Conservation (phyloP, 2,888 invertebrate genomes). For the Philereme vetulata region DNA sequence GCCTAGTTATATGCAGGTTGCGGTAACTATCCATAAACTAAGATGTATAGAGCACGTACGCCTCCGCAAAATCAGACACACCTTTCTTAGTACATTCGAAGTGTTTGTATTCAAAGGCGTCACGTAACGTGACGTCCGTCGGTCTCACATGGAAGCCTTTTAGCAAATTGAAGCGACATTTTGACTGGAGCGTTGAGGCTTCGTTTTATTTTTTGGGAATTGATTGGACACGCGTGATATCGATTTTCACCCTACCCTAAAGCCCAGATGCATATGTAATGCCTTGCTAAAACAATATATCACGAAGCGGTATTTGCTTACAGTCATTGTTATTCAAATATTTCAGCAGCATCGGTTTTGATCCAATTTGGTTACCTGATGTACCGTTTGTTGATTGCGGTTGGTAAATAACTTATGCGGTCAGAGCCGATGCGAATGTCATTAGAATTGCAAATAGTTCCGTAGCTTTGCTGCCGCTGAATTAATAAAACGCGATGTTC, state of each 20-base stretch:
- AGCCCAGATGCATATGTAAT: conserved; percentile 10
- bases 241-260: conserved; percentile 29
- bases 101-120: conserved; percentile 52
- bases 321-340: conserved; percentile 30
- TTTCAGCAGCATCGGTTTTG: conserved; percentile 12
- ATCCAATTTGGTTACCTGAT: conserved; percentile 33
- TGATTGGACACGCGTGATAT: conserved; percentile 42
- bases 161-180: conserved; percentile 67
- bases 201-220: conserved; percentile 36
- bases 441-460: conserved; percentile 36
- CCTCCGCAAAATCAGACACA: conserved; percentile 46
- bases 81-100: conserved; percentile 50
- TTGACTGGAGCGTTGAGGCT: conserved; percentile 43
- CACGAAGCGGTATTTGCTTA: conserved; percentile 1
- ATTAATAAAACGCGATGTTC: conserved; percentile 12
- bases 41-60: conserved; percentile 26
- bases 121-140: conserved; percentile 52
- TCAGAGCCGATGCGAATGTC: conserved; percentile 26
- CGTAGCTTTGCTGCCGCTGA: conserved; percentile 6
- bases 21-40: conserved; percentile 1
- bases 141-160: conserved; percentile 61
- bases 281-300: conserved; percentile 27
- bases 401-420: conserved; percentile 32
- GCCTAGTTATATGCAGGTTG: not conserved
- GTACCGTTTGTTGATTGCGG: conserved; percentile 30